These are phyloP conservation scores for Oceanodroma tethys DNA, from an alignment of 2,113 vertebrate species.

Conservation along the genomic window DNA sequence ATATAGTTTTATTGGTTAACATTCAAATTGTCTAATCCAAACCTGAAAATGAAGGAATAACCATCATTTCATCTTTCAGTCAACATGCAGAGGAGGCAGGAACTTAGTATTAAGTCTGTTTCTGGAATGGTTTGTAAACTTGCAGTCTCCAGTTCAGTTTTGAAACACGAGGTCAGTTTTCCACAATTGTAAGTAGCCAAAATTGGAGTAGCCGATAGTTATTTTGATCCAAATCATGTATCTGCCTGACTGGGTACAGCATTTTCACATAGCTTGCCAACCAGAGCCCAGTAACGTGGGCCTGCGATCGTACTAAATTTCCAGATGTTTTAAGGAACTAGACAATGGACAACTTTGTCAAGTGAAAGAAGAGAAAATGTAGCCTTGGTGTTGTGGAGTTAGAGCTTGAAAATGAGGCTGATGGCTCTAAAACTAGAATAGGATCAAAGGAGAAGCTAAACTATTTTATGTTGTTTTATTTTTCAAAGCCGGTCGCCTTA, in stretches of 20 bases:
- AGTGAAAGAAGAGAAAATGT: background rate
- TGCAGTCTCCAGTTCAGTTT: background rate
- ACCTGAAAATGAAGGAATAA: background rate
- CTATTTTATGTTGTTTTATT: background rate
- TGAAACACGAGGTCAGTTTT: background rate
- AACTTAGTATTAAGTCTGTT: background rate
- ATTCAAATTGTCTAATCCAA: background rate
- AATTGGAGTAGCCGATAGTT: background rate
- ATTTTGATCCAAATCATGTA: background rate
- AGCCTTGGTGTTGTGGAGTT: background rate
- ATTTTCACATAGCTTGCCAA: background rate
- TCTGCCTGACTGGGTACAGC: background rate
- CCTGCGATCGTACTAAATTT: background rate
- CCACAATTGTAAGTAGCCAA: background rate
- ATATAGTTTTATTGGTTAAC: background rate
- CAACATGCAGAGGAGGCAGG: background rate
- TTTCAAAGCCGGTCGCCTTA: background rate
- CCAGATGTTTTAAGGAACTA: background rate
- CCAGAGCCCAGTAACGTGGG: background rate
- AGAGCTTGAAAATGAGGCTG: background rate
- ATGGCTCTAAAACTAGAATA: background rate
- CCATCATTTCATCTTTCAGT: background rate
- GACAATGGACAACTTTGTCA: background rate
- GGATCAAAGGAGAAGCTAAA: background rate
- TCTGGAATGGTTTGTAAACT: background rate